Evolutionary conservation across 2,797 vertebrate genomes (phyloP), one percentile per base, ranked within the genome.

Genomic region (Periparus ater): DNA sequence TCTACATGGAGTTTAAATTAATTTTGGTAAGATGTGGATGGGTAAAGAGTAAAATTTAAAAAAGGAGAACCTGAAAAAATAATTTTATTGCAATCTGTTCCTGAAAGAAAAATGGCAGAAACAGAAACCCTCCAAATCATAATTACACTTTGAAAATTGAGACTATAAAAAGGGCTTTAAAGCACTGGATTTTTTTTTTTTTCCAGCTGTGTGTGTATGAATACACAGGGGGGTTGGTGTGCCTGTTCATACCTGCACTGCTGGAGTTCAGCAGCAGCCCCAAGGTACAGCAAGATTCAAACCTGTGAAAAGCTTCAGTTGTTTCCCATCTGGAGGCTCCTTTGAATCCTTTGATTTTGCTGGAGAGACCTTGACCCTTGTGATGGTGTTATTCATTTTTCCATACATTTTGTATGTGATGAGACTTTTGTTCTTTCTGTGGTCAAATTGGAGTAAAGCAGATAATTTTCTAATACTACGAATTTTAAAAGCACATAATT

Each of bases 311-410:
- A 75, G 26, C 60, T 76, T 54, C 48, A 22, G 7, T 70, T 51
- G 15, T 94, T 68, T 89, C 93, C 80, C 32, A 25, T 55, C 38
- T 75, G 48, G 47, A 72, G 34, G 27, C 51, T 86, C 25, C 7
- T 61, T 80, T 68, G n/a, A 60, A 79, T 93, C 71, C 47, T 66
- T 55, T 75, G 58, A 34, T 91, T 91, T 93, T 66, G 32, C 73
- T 63, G 36, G 38, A 22, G 19, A 45, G 45, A 13, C 44, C 48
- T 68, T 60, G 74, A 27, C 57, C 32, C 3, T 53, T 57, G 26
- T 58, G 23, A 42, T 53, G 13, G 21, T 30, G 27, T 34, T 51
- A 4, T 11, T 26, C 45, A 42, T 55, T 58, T 73, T 58, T 53
- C 23, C 23, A 17, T 81, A 16, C 25, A 27, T 13, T 58, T n/a